A percentile compares a stretch with the other conserved stretches of the same genome.
phyloP scores from a whole-genome alignment of 2,113 vertebrate genomes.

The Abramis brama region DNA sequence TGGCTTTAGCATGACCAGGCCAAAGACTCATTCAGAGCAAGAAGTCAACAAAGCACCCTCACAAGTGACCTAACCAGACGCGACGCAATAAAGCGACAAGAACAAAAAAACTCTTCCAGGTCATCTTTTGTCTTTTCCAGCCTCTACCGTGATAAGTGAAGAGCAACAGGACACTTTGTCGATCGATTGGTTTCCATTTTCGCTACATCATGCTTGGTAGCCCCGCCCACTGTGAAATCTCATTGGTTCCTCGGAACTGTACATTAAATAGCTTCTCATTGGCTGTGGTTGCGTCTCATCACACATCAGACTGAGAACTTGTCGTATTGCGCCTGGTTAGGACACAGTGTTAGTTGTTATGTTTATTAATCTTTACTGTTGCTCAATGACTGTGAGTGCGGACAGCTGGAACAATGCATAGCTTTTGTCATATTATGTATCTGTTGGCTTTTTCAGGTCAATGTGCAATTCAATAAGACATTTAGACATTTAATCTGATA shows the following conservation, averaged over 20 bases:
- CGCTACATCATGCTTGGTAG: not conserved
- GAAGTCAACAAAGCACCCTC: constrained; percentile 53
- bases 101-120: not conserved
- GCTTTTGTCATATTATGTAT: constrained; percentile 7
- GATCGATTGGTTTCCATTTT: not conserved
- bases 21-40: constrained; percentile 56
- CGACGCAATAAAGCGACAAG: not conserved
- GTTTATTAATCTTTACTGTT: constrained; percentile 25
- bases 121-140: not conserved
- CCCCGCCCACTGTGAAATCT: not conserved
- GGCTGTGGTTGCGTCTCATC: not conserved
- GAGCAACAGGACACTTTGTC: not conserved
- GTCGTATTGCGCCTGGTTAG: constrained; percentile 28
- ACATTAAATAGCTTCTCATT: not conserved
- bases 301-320: not conserved
- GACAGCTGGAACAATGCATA: not conserved
- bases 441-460: constrained; percentile 7
- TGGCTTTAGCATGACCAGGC: constrained; percentile 61
- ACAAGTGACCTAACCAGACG: constrained; percentile 27
- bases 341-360: constrained; percentile 24
- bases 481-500: not conserved
- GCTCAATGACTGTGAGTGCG: constrained; percentile 2
- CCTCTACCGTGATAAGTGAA: not conserved
- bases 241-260: not conserved
- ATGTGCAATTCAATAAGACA: constrained; percentile 46